phyloP scores from a whole-genome alignment of 2,888 invertebrate species.

The Lutraria lutraria region DNA sequence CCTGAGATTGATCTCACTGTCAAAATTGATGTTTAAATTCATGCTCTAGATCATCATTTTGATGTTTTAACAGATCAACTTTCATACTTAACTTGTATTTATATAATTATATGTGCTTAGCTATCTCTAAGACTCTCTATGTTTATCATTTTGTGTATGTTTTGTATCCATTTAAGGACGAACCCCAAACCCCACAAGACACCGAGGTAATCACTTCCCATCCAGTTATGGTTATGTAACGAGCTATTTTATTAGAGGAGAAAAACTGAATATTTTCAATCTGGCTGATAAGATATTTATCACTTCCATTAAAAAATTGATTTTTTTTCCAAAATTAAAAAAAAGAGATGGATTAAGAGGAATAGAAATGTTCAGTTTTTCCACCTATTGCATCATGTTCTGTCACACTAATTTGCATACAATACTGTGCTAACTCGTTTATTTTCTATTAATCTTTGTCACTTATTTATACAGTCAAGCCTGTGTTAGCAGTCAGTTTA shows the following conservation, averaged over 20 bases:
- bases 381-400: conserved; percentile 22
- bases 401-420: conserved; percentile 45
- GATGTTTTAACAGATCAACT: neutral
- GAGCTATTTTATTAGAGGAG: neutral
- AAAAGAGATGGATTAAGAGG: neutral
- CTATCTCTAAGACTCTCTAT: neutral
- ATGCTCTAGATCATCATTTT: neutral
- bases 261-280: neutral
- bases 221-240: conserved; percentile 18
- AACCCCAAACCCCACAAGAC: conserved; percentile 55
- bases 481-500: no score
- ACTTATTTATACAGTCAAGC: no score
- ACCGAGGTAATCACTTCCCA: conserved; percentile 59
- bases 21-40: neutral
- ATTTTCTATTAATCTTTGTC: conserved; percentile 23
- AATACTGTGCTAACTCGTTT: conserved; percentile 32
- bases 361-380: conserved; percentile 30
- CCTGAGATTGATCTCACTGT: neutral
- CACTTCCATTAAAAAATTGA: neutral
- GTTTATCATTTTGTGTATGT: conserved; percentile 27
- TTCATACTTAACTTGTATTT: neutral
- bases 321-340: neutral
- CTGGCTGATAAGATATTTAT: neutral
- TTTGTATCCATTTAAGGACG: conserved; percentile 58
- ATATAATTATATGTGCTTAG: conserved; percentile 11